A percentile compares a stretch with the other conserved stretches of the same genome.
phyloP scores from a whole-genome alignment of 2,113 vertebrate genomes.

The Sminthopsis crassicaudata region DNA sequence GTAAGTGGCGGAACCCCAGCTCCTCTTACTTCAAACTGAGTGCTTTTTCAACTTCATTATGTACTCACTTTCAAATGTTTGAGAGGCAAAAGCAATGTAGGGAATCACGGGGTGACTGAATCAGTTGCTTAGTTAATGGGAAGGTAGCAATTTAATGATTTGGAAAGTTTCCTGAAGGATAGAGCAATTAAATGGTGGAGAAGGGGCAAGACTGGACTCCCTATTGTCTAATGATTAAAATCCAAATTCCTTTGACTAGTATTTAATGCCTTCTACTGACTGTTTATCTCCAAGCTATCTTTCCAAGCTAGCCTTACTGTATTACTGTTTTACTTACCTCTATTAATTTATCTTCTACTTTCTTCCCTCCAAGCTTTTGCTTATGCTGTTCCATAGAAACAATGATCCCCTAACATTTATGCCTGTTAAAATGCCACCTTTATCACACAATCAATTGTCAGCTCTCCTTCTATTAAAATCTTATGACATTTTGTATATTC shows the following conservation, averaged over 20 bases:
- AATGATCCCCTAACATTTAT: background rate
- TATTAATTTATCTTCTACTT: background rate
- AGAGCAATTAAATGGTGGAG: constrained; percentile 31
- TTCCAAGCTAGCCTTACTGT: background rate
- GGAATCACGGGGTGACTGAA: constrained; percentile 5
- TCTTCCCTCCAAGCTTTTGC: background rate
- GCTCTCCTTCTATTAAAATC: background rate
- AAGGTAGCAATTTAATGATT: constrained; percentile 29
- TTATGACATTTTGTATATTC: too few relatives aligned
- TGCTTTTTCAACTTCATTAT: background rate
- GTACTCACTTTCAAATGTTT: background rate
- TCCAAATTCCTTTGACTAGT: background rate
- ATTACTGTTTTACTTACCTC: background rate
- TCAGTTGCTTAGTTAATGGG: constrained; percentile 20
- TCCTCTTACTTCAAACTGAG: background rate
- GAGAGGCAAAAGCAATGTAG: background rate
- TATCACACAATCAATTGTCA: background rate
- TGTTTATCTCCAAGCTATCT: background rate
- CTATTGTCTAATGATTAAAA: background rate
- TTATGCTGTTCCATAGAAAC: background rate
- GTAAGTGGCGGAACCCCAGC: background rate
- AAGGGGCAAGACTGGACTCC: background rate
- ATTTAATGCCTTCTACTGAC: background rate
- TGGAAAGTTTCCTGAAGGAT: background rate
- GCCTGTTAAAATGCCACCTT: background rate